phyloP scores from a whole-genome alignment of 2,113 vertebrate species.

The Phrynocephalus versicolor region DNA sequence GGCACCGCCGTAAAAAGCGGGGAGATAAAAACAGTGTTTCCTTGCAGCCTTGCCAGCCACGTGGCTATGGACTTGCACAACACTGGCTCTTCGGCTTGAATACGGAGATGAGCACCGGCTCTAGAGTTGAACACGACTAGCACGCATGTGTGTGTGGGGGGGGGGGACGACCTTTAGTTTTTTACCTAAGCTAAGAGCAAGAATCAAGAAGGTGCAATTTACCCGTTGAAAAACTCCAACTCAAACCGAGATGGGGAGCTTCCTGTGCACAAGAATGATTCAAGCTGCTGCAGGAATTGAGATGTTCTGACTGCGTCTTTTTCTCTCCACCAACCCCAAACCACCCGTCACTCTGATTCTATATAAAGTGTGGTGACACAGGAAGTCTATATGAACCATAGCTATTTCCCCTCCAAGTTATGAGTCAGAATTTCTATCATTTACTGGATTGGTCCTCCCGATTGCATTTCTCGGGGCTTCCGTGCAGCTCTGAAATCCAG shows the following conservation, averaged over 20 bases:
- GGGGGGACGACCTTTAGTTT: too few species aligned
- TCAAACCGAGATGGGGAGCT: too few species aligned
- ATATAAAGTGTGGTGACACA: neutral
- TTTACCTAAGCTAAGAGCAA: too few species aligned
- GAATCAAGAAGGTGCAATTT: neutral
- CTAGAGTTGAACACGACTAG: too few species aligned
- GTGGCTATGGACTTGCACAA: too few species aligned
- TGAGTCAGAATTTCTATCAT: slow-evolving; percentile 26
- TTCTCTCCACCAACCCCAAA: neutral
- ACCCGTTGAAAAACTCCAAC: neutral
- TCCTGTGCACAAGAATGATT: neutral
- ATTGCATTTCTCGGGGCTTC: neutral
- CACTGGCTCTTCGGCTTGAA: too few species aligned
- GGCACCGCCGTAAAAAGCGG: too few species aligned
- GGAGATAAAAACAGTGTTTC: too few species aligned
- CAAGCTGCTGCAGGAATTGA: neutral
- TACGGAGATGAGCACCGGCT: too few species aligned
- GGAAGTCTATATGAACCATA: neutral
- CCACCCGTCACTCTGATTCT: slow-evolving; percentile 20
- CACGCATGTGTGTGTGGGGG: too few species aligned
- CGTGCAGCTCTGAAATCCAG: neutral
- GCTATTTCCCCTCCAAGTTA: neutral
- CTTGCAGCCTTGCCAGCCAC: too few species aligned
- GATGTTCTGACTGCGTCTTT: slow-evolving; percentile 6
- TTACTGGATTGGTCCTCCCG: neutral